Base-by-base conservation (phyloP, 2,888 invertebrate genomes). In the Ochropleura leucogaster region DNA sequence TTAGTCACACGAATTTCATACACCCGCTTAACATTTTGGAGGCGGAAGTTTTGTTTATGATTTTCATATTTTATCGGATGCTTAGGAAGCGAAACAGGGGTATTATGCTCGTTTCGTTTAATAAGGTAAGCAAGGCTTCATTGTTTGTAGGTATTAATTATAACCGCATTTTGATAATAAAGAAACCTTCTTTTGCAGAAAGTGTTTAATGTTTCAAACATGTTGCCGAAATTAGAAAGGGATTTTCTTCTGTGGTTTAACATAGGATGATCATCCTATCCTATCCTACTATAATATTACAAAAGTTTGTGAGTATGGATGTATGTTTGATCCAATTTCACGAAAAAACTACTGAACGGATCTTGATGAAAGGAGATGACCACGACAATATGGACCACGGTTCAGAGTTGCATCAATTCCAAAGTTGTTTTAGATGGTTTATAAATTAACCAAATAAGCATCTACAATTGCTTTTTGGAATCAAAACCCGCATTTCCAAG, bases 1-100 rank as follows among this genome's bases (percentile, higher is more conserved):
- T 84, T 68, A 71, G 78, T 78, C 59, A 68, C 73, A 62, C 66
- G 60, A 74, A 85, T 67, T 82, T 73, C 68, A 72, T 68, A 65
- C 51, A 55, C 47, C 42, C 64, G 71, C 59, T 66, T 69, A 77
- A 78, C 59, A 57, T 84, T 80, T 81, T 81, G 72, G 51, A 49
- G 55, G 67, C 18, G 51, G 47, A 70, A 81, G 71, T 84, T 77
- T 70, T 80, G 84, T 72, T 80, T 68, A 67, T 60, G 51, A 9
- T 30, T 42, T 68, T 71, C 53, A 84, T 77, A 74, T 82, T 84
- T 83, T 62, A 77, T 80, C 40, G n/a, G 47, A 59, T 63, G 46
- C 40, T 68, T 69, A 60, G 40, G 44, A 55, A 44, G 10, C 9
- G 18, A 74, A 80, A 80, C 20, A 18, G 59, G 20, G n/a, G 53